Evolutionary conservation across 2,113 vertebrate species (phyloP).

Genomic region (Mastomys coucha): DNA sequence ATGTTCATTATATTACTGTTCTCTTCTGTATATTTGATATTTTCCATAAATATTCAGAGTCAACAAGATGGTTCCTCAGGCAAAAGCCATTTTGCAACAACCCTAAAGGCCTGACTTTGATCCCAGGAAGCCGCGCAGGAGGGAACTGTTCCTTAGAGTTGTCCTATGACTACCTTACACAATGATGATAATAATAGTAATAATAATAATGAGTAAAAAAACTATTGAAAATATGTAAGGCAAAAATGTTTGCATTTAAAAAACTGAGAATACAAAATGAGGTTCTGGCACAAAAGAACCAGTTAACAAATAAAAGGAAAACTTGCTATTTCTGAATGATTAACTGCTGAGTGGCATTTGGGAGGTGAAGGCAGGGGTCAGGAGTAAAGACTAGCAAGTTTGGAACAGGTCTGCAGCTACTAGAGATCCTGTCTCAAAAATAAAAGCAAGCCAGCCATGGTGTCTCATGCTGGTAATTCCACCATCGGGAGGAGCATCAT

Average conservation of each 20-base stretch:
- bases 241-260: background rate
- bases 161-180: background rate
- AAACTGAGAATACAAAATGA: background rate
- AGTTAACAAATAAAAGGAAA: background rate
- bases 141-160: background rate
- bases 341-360: background rate
- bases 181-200: no score
- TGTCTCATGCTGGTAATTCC: background rate
- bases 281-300: background rate
- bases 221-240: background rate
- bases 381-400: background rate
- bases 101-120: background rate
- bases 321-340: background rate
- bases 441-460: background rate
- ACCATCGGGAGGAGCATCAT: background rate
- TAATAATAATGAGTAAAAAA: background rate
- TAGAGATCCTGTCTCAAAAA: constrained; percentile 8
- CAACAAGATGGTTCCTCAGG: background rate
- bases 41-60: background rate
- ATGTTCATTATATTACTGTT: background rate
- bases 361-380: background rate
- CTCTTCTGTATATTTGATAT: background rate
- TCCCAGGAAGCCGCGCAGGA: background rate
- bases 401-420: no score
- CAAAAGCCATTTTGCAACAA: background rate